These are phyloP conservation scores for Maniola hyperantus DNA, from an alignment of 2,888 invertebrate genomes.

Conservation along the genomic window DNA sequence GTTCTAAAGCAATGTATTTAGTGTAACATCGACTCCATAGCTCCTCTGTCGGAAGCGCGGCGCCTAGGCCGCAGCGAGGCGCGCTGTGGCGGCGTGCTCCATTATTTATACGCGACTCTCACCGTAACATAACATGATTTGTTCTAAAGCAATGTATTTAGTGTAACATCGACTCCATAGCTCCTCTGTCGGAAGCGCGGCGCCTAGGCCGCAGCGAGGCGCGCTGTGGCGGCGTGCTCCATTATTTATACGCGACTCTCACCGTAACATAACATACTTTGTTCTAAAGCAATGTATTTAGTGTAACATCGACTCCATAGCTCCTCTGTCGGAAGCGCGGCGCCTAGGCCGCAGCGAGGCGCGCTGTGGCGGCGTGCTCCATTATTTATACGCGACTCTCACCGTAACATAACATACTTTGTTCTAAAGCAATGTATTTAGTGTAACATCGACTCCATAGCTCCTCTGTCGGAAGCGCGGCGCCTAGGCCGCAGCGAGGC, in stretches of 20 bases:
- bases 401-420: conserved; percentile 27
- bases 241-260: conserved; percentile 75
- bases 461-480: conserved; percentile 51
- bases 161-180: conserved; percentile 47
- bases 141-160: conserved; percentile 13
- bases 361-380: no score
- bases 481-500: conserved; percentile 79
- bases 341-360: no score
- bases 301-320: no score
- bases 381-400: no score
- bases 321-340: no score
- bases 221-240: conserved; percentile 70
- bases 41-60: conserved; percentile 51
- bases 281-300: no score
- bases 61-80: conserved; percentile 80
- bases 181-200: conserved; percentile 51
- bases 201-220: conserved; percentile 79
- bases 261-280: conserved; percentile 38
- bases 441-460: conserved; percentile 47
- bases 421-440: conserved; percentile 10
- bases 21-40: conserved; percentile 47
- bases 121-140: conserved; percentile 27
- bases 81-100: conserved; percentile 69
- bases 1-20: conserved; percentile 10
- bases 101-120: conserved; percentile 74